A percentile compares a stretch with the other conserved stretches of the same genome.
phyloP scores from a whole-genome alignment of 2,113 vertebrate genomes.

The Pantherophis guttatus region DNA sequence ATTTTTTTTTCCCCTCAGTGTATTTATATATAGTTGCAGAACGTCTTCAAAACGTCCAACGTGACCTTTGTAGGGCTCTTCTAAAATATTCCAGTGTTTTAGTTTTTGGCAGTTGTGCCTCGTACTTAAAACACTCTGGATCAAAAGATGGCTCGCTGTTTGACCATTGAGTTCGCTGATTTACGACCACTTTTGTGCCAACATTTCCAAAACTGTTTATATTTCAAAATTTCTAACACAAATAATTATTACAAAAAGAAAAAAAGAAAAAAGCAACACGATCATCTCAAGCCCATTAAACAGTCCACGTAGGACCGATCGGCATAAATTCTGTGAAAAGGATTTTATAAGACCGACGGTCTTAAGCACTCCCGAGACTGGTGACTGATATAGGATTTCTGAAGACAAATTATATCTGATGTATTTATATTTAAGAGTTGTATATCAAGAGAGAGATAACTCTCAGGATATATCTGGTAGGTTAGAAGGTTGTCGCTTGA shows the following conservation, averaged over 20 bases:
- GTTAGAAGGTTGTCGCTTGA: too few species aligned
- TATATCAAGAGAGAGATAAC: background rate
- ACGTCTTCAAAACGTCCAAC: background rate
- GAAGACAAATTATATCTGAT: background rate
- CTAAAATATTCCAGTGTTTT: background rate
- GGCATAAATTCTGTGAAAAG: background rate
- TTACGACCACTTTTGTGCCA: background rate
- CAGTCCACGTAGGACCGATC: background rate
- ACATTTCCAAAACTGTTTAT: background rate
- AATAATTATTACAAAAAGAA: background rate
- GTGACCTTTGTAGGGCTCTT: conserved; percentile 26
- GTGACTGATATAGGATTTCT: background rate
- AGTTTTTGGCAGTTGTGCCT: background rate
- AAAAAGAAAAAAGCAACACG: background rate
- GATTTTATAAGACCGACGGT: background rate
- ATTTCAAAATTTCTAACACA: background rate
- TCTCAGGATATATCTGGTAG: too few species aligned
- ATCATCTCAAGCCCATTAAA: background rate
- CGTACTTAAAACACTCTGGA: background rate
- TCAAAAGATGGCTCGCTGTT: background rate
- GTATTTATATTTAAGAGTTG: background rate
- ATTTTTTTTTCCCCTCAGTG: conserved; percentile 11
- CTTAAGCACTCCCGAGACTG: background rate
- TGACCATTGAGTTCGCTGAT: background rate
- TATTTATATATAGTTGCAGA: conserved; percentile 34